Evolutionary conservation across 2,797 vertebrate genomes (phyloP), one percentile per base, ranked within the genome.

Genomic region (Acrocephalus scirpaceus): DNA sequence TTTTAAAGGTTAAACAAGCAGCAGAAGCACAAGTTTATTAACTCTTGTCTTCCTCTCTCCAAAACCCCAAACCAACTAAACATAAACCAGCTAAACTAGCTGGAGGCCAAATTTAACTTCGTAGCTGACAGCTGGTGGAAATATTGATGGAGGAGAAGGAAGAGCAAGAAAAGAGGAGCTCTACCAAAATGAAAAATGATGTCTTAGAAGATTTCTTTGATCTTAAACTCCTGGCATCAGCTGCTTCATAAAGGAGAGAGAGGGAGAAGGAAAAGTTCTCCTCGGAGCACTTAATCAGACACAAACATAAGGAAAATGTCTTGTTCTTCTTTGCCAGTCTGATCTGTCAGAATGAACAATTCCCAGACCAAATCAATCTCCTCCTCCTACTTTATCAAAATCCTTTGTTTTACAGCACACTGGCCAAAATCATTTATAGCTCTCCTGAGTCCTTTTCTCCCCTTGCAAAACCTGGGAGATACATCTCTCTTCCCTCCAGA

Each of bases 1-100:
- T 92, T 97, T 92, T 93, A 95, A 97, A 97, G 96, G 96, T 97
- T 97, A 98, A 96, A 97, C 50, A 95, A 97, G 82, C 88, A 76
- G 80, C 60, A 88, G 72, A 78, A 87, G 79, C 77, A 90, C 86
- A 79, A 74, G 51, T 93, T 94, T 95, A 94, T 96, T 97, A 97
- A 96, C 91, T 71, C 77, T 84, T 91, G 22, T 95, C 83, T 88
- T 86, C 48, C 70, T 48, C 32, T 29, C 30, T 74, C 38, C 65
- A 58, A 89, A 73, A 29, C 21, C n/a, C 56, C 64, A 86, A 62
- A 60, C 38, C 61, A 51, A 14, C 34, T 57, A 34, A 82, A 73
- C 48, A 65, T 53, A 91, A 92, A 73, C 12, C 29, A 80, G 25
- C 15, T 47, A 32, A 91, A 72, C 32, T 29, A 86, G 17, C 17